Base-by-base conservation (phyloP, 92 coral and sea anemone species). In the Muricea muricata region DNA sequence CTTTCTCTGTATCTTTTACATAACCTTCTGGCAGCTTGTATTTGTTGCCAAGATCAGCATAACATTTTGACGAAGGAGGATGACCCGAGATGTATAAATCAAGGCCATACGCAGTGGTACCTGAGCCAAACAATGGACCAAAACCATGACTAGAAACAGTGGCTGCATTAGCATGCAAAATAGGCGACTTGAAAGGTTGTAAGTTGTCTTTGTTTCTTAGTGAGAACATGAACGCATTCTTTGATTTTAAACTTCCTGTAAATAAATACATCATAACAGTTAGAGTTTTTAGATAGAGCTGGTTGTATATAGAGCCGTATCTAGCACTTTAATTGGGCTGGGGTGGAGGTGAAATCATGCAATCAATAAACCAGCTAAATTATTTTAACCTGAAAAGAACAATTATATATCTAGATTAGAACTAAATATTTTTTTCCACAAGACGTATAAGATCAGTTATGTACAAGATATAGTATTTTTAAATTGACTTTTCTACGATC, bases 141-240 rank as follows among this genome's bases (percentile, higher is more conserved):
- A 15, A 68, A 23, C 23, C 4, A 1, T 0, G n/a, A 68, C 17
- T 32, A 21, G 47, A 5, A 28, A 34, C 1, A 68, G 45, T 68
- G 18, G 75, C 75, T 11, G 15, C 15, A 1, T 32, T 18, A 12
- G 0, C 21, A 4, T 32, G 15, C 23, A 33, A 15, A 68, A 68
- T 28, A 25, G 47, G 10, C 18, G 47, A 18, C 45, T 32, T 68
- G 14, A 68, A 68, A 33, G 75, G 47, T 34, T 47, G 46, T 14
- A 68, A 68, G 47, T 68, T 68, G 37, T 68, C 75, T 68, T 33
- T 68, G 24, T 68, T 68, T 14, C 30, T 31, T 2, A 68, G 75
- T 11, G 75, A 68, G 48, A 68, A 68, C 47, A 68, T 3, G 30
- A 31, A 31, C 15, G 75, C 21, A 13, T 40, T 17, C 4, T 1